Percentiles rank a stretch among this genome's conserved stretches.
phyloP scores from a whole-genome alignment of 1,140 invertebrate species.

The Zaprionus kolodkinae region DNA sequence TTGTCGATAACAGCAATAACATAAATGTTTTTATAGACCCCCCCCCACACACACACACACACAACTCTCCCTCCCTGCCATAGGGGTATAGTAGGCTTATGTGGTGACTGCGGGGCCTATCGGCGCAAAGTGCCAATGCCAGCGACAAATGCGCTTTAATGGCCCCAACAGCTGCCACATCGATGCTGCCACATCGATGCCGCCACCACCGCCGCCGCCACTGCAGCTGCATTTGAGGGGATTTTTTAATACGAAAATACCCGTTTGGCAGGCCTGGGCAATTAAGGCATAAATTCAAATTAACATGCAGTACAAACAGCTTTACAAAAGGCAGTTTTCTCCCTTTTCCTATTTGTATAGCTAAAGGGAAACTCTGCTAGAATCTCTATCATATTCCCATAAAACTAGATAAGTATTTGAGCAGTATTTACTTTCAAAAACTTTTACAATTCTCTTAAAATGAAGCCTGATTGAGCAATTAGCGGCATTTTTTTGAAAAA shows the following conservation, averaged over 20 bases:
- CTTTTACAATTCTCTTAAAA: no score
- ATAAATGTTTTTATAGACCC: constrained; percentile 76
- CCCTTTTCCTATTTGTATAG: no score
- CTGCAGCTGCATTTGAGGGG: constrained; percentile 38
- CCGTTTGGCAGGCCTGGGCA: constrained; percentile 42
- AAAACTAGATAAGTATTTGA: no score
- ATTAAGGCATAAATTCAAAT: constrained; percentile 75
- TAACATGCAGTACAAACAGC: constrained; percentile 50
- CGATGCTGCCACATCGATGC: constrained; percentile 28
- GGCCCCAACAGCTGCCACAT: constrained; percentile 46
- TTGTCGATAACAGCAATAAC: constrained; percentile 80
- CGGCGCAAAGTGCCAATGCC: constrained; percentile 38
- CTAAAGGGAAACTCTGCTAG: no score
- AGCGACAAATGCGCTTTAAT: constrained; percentile 65
- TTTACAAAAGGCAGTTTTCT: background rate
- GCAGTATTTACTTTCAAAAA: no score
- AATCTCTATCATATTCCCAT: no score
- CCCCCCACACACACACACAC: no score
- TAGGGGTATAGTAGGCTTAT: background rate
- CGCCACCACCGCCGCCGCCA: constrained; percentile 32
- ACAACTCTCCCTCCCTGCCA: no score
- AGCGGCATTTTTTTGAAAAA: no score
- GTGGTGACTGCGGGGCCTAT: constrained; percentile 37
- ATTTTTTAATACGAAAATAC: constrained; percentile 41
- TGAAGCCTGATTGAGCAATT: no score